Base-by-base conservation (phyloP, 2,888 invertebrate genomes). In the Anthrax anthrax region DNA sequence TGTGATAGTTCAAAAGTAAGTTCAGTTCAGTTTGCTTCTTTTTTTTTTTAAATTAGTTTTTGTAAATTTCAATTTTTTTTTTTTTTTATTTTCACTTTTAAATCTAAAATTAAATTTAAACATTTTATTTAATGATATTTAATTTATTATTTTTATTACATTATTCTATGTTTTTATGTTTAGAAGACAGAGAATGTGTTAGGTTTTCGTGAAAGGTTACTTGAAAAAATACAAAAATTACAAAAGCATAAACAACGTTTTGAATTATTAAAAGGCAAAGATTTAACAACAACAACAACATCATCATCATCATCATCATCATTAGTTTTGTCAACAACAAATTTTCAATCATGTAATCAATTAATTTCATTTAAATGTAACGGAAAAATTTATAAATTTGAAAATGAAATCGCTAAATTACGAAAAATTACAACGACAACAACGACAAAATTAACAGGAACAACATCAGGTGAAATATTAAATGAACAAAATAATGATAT, bases 1-100 rank as follows among this genome's bases (percentile, higher is more conserved):
- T 51, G 45, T 50, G 48, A 51, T 50, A 51, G 46, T 43, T 39
- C 29, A 27, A 46, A 48, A 41, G 51, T 50, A 49, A 40, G 45
- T 44, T n/a, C n/a, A n/a, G n/a, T n/a, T n/a, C n/a, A n/a, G n/a
- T 14, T 34, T 34, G 12, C 34, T 9, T 8, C n/a, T 23, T 19
- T 41, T 8, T 12, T 23, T 19, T 41, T 23, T 4, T 23, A 23
- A 23, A 6, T 23, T 6, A 23, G 23, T 23, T 6, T 23, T 4
- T 23, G 23, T 23, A 6, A 8, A 6, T 23, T 23, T 23, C 8
- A 6, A 6, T 23, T 23, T 23, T 23, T 23, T 23, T 4, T 23
- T 23, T 23, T 23, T 23, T 23, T 23, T 4, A 23, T 23, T 23
- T 6, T 6, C 23, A 23, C 8, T 8, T 23, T 23, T 39, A 14